These are phyloP conservation scores for Mesaphorura yosii DNA, from an alignment of 1,140 invertebrate genomes.

Conservation along the genomic window DNA sequence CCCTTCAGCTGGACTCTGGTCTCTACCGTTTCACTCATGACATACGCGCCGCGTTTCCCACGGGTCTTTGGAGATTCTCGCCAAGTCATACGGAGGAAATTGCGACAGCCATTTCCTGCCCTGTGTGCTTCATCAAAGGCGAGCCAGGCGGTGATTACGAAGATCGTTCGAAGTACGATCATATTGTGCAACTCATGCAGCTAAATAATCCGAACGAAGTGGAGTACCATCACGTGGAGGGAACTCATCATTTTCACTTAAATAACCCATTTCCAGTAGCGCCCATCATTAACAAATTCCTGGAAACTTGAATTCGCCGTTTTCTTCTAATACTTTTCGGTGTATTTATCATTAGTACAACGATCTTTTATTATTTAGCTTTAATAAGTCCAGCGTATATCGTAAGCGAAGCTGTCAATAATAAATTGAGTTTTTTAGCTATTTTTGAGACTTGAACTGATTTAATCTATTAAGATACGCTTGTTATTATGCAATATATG, in stretches of 20 bases:
- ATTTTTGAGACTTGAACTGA: no score
- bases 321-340: no score
- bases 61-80: slow-evolving; percentile 9
- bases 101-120: slow-evolving; percentile 11
- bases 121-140: slow-evolving; percentile 20
- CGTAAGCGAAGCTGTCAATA: no score
- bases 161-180: slow-evolving; percentile 5
- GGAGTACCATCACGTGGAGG: slow-evolving; percentile 33
- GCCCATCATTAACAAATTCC: slow-evolving; percentile 33
- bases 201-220: slow-evolving; percentile 11
- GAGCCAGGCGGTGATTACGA: slow-evolving; percentile 17
- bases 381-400: no score
- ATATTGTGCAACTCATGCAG: slow-evolving; percentile 22
- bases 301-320: no score
- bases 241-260: slow-evolving; percentile 38
- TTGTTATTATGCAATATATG: no score
- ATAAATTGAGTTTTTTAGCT: no score
- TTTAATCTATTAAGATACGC: no score
- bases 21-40: slow-evolving; percentile 19
- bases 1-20: background rate
- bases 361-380: no score
- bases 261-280: slow-evolving; percentile 35
- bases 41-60: slow-evolving; percentile 15
- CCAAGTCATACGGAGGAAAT: slow-evolving; percentile 11
- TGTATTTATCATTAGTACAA: no score